These are phyloP conservation scores for Tachina lurida DNA, from an alignment of 2,888 invertebrate species.

Conservation along the genomic window DNA sequence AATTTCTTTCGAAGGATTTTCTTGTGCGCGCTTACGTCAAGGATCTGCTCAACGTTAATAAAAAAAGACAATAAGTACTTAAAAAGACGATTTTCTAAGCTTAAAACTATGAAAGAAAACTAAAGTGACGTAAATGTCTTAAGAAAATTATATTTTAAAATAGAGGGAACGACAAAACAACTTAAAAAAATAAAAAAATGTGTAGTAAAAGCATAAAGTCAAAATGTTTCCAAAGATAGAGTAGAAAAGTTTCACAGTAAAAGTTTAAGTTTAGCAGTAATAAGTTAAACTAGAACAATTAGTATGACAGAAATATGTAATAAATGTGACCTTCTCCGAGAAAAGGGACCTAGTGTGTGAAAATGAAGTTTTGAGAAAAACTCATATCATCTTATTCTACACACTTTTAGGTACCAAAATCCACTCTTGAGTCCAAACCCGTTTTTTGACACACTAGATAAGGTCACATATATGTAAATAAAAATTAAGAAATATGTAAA, in stretches of 20 bases:
- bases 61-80: constrained; percentile 79
- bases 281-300: not conserved
- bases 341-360: too few relatives aligned
- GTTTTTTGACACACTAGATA: too few relatives aligned
- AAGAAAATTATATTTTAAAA: constrained; percentile 48
- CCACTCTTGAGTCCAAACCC: too few relatives aligned
- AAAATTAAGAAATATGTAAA: too few relatives aligned
- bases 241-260: not conserved
- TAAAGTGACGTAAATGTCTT: constrained; percentile 68
- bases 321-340: too few relatives aligned
- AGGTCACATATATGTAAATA: too few relatives aligned
- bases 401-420: too few relatives aligned
- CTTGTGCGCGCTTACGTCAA: constrained; percentile 63
- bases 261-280: constrained; percentile 34
- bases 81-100: constrained; percentile 80
- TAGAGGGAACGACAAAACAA: constrained; percentile 19
- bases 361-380: too few relatives aligned
- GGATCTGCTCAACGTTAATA: constrained; percentile 55
- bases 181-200: constrained; percentile 3
- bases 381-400: too few relatives aligned
- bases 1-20: constrained; percentile 77
- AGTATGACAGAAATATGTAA: too few relatives aligned
- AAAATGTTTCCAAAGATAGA: constrained; percentile 23
- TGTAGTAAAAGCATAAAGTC: constrained; percentile 1
- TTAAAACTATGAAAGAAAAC: constrained; percentile 74